Conservation (phyloP, 2,113 vertebrate genomes). For the Podarcis cretensis region DNA sequence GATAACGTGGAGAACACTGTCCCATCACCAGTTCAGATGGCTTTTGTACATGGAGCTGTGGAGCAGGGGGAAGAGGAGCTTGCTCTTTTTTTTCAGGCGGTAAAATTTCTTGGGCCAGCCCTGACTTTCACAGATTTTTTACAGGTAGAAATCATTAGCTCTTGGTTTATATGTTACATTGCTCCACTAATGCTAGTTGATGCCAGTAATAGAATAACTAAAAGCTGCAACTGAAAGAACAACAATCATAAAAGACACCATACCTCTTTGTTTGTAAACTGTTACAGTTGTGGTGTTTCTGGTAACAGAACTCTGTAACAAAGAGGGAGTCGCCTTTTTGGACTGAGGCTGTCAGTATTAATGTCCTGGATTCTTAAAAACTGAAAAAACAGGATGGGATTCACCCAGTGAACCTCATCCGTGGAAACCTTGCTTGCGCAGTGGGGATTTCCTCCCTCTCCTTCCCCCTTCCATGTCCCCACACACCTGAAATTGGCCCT, state of each 20-base stretch:
- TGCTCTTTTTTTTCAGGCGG: too few relatives aligned
- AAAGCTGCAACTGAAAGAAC: background rate
- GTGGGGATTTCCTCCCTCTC: too few relatives aligned
- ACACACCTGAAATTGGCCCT: too few relatives aligned
- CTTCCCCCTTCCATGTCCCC: too few relatives aligned
- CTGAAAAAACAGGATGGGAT: background rate
- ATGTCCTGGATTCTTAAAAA: conserved; percentile 15
- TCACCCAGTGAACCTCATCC: too few relatives aligned
- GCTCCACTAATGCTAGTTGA: background rate
- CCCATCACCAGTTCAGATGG: too few relatives aligned
- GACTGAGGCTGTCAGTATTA: background rate
- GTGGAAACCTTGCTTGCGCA: too few relatives aligned
- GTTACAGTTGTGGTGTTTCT: background rate
- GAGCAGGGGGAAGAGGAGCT: too few relatives aligned
- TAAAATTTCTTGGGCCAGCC: too few relatives aligned
- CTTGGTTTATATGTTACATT: background rate
- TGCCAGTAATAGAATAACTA: conserved; percentile 9
- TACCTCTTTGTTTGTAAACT: background rate
- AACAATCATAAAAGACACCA: background rate
- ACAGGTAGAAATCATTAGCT: background rate
- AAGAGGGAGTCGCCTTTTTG: background rate
- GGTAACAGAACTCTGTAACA: background rate
- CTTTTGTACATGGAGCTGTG: too few relatives aligned
- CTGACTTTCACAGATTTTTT: background rate
- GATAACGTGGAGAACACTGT: too few relatives aligned